Conservation (phyloP, 2,113 vertebrate genomes). For the Nestor notabilis region DNA sequence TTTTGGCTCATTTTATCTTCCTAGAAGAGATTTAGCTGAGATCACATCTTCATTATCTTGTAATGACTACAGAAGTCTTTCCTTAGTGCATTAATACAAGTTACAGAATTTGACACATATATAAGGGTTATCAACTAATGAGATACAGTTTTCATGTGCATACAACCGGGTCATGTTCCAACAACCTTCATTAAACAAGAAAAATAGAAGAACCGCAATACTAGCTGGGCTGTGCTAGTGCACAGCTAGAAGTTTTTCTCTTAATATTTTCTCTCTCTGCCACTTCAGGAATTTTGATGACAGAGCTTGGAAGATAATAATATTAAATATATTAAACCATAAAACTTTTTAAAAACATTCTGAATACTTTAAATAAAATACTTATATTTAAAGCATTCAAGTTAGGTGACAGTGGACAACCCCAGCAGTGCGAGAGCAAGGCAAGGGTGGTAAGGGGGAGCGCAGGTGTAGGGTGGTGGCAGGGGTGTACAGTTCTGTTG, state of each 20-base stretch:
- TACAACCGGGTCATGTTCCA: neutral
- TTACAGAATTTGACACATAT: neutral
- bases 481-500: neutral
- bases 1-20: slow-evolving; percentile 12
- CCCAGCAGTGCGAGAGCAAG: neutral
- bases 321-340: neutral
- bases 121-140: neutral
- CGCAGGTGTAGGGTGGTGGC: neutral
- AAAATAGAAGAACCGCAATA: neutral
- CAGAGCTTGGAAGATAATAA: neutral
- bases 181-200: neutral
- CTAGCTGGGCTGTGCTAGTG: neutral
- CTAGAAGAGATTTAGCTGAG: slow-evolving; percentile 7
- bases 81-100: neutral
- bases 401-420: neutral
- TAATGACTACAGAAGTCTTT: slow-evolving; percentile 12
- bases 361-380: neutral
- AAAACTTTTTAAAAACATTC: neutral
- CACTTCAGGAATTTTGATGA: neutral
- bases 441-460: neutral
- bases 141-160: neutral
- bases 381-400: neutral
- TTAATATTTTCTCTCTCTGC: neutral
- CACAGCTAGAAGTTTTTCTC: neutral
- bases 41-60: slow-evolving; percentile 19